Evolutionary conservation across 2,797 vertebrate genomes (phyloP), one percentile per base, ranked within the genome.

Genomic region (Myiotriccus ornatus): DNA sequence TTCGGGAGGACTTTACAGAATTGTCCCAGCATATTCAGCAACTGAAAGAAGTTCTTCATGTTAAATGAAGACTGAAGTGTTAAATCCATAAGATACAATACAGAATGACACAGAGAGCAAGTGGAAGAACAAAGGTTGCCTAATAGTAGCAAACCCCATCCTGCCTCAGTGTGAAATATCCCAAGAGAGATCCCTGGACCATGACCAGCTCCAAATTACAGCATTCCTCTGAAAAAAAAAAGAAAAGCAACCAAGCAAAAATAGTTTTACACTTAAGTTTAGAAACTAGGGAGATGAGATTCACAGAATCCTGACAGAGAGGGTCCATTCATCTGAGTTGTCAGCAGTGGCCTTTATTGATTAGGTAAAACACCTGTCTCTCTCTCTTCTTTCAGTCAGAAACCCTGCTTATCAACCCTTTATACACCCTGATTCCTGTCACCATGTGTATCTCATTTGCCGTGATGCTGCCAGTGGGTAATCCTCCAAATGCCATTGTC

Each of bases 381-480:
- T 4, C 9, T 85, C 59, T 94, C 28, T 68, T 76, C n/a, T 74
- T 95, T 65, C 96, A 99, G 99, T 99, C 99, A 1, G 99, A 99
- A 98, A 98, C 99, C 6, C 97, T 99, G 93, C 98, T 97, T 52
- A 99, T 99, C 93, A 99, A 99, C 96, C 99, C 99, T 7, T 98
- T 99, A 78, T 99, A 99, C 97, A 99, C 99, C 18, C 97, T 99
- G 96, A 99, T 99, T 96, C 99, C 99, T 4, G 98, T 99, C 97
- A 99, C 99, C 94, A 99, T 99, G 99, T 99, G 99, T 34, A 99
- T 99, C 97, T 99, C 99, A 23, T 99, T 99, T 30, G 99, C 99
- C 43, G 99, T 99, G 97, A 99, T 99, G 99, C 98, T 99, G 95
- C 99, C 99, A 6, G 99, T 99, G 93, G 99, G 99, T 85, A 99